Evolutionary conservation across 2,888 invertebrate species (phyloP).

Genomic region (Neoaliturus tenellus): DNA sequence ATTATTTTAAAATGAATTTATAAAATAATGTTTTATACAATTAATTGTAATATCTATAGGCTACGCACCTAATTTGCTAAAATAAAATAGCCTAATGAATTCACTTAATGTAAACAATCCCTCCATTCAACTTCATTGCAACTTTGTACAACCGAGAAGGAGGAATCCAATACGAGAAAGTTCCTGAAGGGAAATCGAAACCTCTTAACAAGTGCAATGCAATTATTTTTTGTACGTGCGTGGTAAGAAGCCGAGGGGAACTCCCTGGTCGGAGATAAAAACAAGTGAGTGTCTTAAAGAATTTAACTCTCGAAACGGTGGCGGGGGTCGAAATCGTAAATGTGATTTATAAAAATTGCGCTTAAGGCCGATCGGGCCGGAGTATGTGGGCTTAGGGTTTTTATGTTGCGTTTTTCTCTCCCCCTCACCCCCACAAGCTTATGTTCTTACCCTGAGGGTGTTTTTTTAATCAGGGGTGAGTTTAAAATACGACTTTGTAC

Average conservation of each 20-base stretch:
- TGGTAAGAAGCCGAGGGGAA: constrained; percentile 33
- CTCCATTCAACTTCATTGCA: too few relatives aligned
- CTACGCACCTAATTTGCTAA: too few relatives aligned
- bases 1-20: too few relatives aligned
- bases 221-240: constrained; percentile 53
- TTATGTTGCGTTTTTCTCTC: constrained; percentile 56
- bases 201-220: constrained; percentile 52
- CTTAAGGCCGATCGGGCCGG: constrained; percentile 65
- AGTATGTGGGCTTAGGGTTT: constrained; percentile 61
- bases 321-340: constrained; percentile 64
- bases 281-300: constrained; percentile 68
- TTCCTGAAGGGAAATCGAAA: constrained; percentile 42
- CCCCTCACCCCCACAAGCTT: constrained; percentile 58
- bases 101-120: too few relatives aligned
- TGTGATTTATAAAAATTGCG: constrained; percentile 67
- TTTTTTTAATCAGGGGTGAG: constrained; percentile 60
- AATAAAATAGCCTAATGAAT: too few relatives aligned
- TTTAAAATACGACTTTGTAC: constrained; percentile 60
- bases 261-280: constrained; percentile 67
- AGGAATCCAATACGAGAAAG: constrained; percentile 35
- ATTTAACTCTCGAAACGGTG: constrained; percentile 63
- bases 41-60: too few relatives aligned
- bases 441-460: constrained; percentile 58
- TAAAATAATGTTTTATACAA: too few relatives aligned
- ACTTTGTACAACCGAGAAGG: not conserved